These are phyloP conservation scores for Cybosia mesomella DNA, from an alignment of 2,888 invertebrate genomes.

Conservation along the genomic window DNA sequence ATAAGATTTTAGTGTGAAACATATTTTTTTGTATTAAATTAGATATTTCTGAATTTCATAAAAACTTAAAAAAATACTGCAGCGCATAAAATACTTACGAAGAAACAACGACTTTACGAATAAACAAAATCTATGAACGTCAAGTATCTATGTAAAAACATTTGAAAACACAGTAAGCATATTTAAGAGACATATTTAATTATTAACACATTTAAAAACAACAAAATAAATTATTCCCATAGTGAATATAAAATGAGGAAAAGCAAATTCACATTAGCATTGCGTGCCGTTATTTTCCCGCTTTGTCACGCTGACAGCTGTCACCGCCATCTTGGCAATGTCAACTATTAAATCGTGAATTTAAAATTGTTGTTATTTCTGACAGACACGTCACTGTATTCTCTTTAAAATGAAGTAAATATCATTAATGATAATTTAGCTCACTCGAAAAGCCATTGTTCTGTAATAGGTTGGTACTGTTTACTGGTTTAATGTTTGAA, in stretches of 20 bases:
- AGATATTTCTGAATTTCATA: too few relatives aligned
- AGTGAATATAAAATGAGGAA: constrained; percentile 24
- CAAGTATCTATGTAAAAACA: too few relatives aligned
- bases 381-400: constrained; percentile 26
- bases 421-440: constrained; percentile 23
- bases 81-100: too few relatives aligned
- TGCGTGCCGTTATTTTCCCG: constrained; percentile 34
- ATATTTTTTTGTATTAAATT: too few relatives aligned
- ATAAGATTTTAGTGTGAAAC: too few relatives aligned
- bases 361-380: constrained; percentile 29
- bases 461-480: too few relatives aligned
- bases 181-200: not conserved
- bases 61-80: too few relatives aligned
- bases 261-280: constrained; percentile 27
- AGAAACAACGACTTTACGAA: too few relatives aligned
- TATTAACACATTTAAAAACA: constrained; percentile 10
- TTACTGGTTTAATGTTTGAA: not conserved
- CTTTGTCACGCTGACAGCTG: constrained; percentile 62
- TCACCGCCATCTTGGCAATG: constrained; percentile 58
- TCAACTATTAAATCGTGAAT: constrained; percentile 32
- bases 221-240: constrained; percentile 16
- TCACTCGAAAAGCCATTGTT: not conserved
- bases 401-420: not conserved
- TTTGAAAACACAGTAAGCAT: too few relatives aligned
- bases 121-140: too few relatives aligned